These are phyloP conservation scores for Hycleus cichorii DNA, from an alignment of 1,140 invertebrate genomes.

Conservation along the genomic window DNA sequence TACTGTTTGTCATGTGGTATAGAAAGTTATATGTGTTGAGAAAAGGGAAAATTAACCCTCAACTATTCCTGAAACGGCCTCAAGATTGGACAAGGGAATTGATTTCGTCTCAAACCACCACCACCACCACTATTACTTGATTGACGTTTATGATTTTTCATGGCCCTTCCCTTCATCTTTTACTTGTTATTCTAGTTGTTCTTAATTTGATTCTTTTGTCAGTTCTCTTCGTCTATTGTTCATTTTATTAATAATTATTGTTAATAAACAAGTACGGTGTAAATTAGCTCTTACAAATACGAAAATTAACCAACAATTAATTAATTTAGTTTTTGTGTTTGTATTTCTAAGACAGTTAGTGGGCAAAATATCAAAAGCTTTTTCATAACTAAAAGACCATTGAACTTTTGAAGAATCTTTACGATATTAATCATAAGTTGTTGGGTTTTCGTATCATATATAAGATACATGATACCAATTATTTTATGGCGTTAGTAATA, in stretches of 20 bases:
- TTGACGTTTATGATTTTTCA: no score
- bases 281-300: constrained; percentile 9
- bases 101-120: background rate
- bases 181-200: no score
- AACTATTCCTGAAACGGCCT: background rate
- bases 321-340: background rate
- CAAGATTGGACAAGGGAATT: background rate
- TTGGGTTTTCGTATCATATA: background rate
- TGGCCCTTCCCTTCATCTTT: no score
- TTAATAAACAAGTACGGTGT: background rate
- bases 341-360: no score
- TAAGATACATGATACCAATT: background rate
- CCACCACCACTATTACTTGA: no score
- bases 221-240: no score
- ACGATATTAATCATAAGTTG: constrained; percentile 2
- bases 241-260: background rate
- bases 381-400: background rate
- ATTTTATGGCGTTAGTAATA: constrained; percentile 2
- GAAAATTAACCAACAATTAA: constrained; percentile 8
- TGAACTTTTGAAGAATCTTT: constrained; percentile 3
- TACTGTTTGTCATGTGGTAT: constrained; percentile 14
- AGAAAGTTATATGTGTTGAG: background rate
- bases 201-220: no score
- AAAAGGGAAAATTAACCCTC: constrained; percentile 10
- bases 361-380: constrained; percentile 8